A percentile compares a stretch with the other conserved stretches of the same genome.
These are phyloP conservation scores for Empidonax alnorum DNA, from an alignment of 2,113 vertebrate species.

Conservation along the genomic window DNA sequence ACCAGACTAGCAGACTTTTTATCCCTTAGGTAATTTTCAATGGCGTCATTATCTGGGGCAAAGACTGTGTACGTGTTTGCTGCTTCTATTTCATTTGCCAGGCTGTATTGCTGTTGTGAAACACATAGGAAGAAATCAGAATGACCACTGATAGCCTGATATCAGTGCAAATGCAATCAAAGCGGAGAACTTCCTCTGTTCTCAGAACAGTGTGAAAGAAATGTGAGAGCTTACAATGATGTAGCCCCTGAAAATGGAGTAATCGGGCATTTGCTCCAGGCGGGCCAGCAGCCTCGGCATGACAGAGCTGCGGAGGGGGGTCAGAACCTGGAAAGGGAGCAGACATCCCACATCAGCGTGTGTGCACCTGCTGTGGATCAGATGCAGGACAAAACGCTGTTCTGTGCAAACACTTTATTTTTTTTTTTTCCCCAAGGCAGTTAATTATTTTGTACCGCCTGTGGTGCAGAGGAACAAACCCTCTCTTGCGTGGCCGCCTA, in stretches of 20 bases:
- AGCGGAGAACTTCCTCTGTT: neutral
- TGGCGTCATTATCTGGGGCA: conserved; percentile 83
- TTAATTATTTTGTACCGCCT: neutral
- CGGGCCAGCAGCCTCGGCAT: conserved; percentile 79
- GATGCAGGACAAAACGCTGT: neutral
- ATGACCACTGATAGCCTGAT: neutral
- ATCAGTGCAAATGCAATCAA: neutral
- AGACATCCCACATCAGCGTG: neutral
- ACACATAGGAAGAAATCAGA: neutral
- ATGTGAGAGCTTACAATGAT: conserved; percentile 78
- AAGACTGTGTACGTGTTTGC: conserved; percentile 85
- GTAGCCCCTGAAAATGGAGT: conserved; percentile 85
- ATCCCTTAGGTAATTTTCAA: conserved; percentile 78
- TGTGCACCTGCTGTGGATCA: no score
- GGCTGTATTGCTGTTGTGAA: conserved; percentile 80
- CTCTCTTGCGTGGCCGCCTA: neutral
- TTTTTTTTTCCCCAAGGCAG: neutral
- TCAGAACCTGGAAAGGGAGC: conserved; percentile 80
- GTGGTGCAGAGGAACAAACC: neutral
- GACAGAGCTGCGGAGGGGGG: conserved; percentile 75
- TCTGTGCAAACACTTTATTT: neutral
- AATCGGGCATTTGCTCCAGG: conserved; percentile 83
- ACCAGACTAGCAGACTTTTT: conserved; percentile 79
- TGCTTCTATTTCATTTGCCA: conserved; percentile 80
- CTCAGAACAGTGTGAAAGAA: neutral